Evolutionary conservation across 2,888 invertebrate genomes (phyloP), one percentile per base, ranked within the genome.

Genomic region (Heteromyza rotundicornis): DNA sequence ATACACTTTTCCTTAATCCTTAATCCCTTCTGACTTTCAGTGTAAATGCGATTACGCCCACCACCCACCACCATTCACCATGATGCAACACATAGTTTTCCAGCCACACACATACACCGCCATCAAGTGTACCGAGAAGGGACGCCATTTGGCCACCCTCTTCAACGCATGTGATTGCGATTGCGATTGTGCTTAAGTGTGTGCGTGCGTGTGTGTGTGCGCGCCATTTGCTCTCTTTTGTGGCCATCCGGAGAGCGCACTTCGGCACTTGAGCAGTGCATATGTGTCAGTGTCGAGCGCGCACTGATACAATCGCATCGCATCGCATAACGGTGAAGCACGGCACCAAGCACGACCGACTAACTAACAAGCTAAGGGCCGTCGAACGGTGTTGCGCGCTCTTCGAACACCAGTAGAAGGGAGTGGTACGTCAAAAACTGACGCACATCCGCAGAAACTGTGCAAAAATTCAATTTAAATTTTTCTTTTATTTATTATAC

Each of bases 371-470:
- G 14, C 47, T 12, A 7, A 20, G 5, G 22, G 14, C 17, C 49
- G 22, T 22, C 19, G 22, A 2, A 54, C 40, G 40, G 24, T 24
- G 24, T 24, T 23, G 23, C 22, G 19, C 40, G 20, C 54, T 35
- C 54, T 64, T 64, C 66, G 64, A 64, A 64, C 66, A 72, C 75
- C 77, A 80, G 82, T 82, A 82, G 82, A 81, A 85, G 84, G 79
- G 85, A 84, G 81, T 80, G 84, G 76, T 82, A 83, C 75, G 81
- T 81, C 79, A 82, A 82, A 80, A 76, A 79, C 81, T 83, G 83
- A 83, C 83, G 82, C 83, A 84, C 83, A 81, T 81, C 77, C 78
- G 80, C 75, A 77, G 74, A 73, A 76, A 75, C 72, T 73, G 73
- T 70, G 71, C 70, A 17, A 47, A 47, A 47, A 47, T 47, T 47